Evolutionary conservation across 2,113 vertebrate species (phyloP), one percentile per base, ranked within the genome.

Genomic region (Microcebus murinus): DNA sequence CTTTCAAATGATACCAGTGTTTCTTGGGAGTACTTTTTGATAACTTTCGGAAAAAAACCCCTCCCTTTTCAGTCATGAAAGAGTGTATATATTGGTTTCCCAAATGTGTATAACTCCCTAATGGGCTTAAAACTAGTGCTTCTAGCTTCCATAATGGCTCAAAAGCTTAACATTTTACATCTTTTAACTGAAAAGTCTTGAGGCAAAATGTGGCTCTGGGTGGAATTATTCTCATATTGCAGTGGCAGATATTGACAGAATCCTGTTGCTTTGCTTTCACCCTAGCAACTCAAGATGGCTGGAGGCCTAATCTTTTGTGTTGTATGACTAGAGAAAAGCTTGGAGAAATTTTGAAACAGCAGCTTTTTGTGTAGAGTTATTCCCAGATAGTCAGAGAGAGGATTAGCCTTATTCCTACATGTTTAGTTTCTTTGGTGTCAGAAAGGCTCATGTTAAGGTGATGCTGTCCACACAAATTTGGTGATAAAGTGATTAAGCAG

Each of bases 401-500:
- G 70, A 89, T 96, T 96, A 91, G 21, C 34, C 31, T 77, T 93
- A 80, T 82, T 80, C 48, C 61, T 50, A 74, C 3, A 31, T 93
- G 34, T 79, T 94, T 96, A 61, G 57, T 94, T 94, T 93, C 42
- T 36, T 79, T 91, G 25, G 27, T 77, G 25, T 83, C 83, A 65
- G 39, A 86, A 85, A 93, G 87, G 36, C 73, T 94, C 79, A 42
- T 71, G 36, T 57, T 97, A 96, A 65, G 42, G 34, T 93, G 82
- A 79, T 70, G 86, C 63, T 96, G 59, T 91, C 63, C 79, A 87
- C 52, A 90, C 27, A 90, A 71, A 87, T 79, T 89, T 96, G 42
- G 63, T 94, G 95, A 94, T 97, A 96, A 94, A 91, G 48, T 89
- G 91, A 95, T 97, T 94, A 95, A 96, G 50, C 48, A 82, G 67